These are phyloP conservation scores for Conomelus anceps DNA, from an alignment of 2,888 invertebrate species.

Conservation along the genomic window DNA sequence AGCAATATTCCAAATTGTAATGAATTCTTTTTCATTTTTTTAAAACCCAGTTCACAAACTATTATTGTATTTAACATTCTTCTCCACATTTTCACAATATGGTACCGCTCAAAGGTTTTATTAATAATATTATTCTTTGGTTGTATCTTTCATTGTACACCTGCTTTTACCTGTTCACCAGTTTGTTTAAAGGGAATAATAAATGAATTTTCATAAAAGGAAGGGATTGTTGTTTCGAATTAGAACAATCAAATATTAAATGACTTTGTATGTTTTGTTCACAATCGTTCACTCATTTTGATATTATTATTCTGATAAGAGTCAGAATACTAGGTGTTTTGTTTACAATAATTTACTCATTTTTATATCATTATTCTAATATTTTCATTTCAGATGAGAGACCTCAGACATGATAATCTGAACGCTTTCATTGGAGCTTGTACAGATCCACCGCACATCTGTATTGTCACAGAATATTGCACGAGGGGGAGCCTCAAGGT, in stretches of 20 bases:
- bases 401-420: conserved; percentile 83
- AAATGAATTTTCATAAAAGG: conserved; percentile 1
- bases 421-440: conserved; percentile 89
- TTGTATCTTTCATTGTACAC: too few species aligned
- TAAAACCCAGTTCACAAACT: too few species aligned
- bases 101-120: too few species aligned
- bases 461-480: conserved; percentile 83
- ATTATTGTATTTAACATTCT: too few species aligned
- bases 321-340: background rate
- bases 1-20: too few species aligned
- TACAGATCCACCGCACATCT: conserved; percentile 83
- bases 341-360: background rate
- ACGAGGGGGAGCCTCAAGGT: conserved; percentile 86
- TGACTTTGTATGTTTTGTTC: too few species aligned
- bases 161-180: background rate
- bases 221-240: too few species aligned
- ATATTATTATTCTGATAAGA: background rate
- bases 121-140: too few species aligned
- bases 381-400: conserved; percentile 72
- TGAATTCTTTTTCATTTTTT: too few species aligned
- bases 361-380: conserved; percentile 1
- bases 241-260: too few species aligned
- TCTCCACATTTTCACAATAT: too few species aligned
- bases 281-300: too few species aligned
- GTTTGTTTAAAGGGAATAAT: background rate